A percentile compares a stretch with the other conserved stretches of the same genome.
Evolutionary conservation across 2,797 vertebrate species (phyloP).

Genomic region (Taeniopygia guttata): DNA sequence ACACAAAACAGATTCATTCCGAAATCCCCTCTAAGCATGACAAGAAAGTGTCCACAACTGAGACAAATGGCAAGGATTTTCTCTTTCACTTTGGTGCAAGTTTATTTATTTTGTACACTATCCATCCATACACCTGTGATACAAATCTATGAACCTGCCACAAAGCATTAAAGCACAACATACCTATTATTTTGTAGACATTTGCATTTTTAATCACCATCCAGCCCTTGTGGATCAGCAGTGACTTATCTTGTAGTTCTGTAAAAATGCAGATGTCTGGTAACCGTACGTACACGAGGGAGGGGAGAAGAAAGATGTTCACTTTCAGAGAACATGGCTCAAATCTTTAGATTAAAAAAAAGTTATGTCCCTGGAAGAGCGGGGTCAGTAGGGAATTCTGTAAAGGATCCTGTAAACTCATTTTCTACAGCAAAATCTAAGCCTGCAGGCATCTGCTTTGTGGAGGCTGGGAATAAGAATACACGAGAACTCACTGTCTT

Average conservation of each 20-base stretch:
- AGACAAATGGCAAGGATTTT: slow-evolving; percentile 37
- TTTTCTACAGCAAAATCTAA: slow-evolving; percentile 47
- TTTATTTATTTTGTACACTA: slow-evolving; percentile 81
- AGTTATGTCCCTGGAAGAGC: slow-evolving; percentile 45
- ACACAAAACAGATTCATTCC: slow-evolving; percentile 1
- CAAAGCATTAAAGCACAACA: slow-evolving; percentile 76
- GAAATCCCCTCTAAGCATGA: background rate
- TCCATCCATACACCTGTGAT: slow-evolving; percentile 84
- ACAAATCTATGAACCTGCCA: slow-evolving; percentile 80
- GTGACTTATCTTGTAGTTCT: background rate
- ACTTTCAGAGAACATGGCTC: slow-evolving; percentile 61
- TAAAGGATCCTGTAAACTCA: slow-evolving; percentile 61
- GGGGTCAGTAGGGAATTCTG: slow-evolving; percentile 32
- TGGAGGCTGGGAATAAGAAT: slow-evolving; percentile 12
- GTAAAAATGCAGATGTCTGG: slow-evolving; percentile 61
- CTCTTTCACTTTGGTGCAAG: slow-evolving; percentile 82
- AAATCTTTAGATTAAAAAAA: slow-evolving; percentile 67
- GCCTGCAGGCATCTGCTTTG: slow-evolving; percentile 34
- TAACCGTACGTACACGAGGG: slow-evolving; percentile 31
- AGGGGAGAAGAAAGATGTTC: slow-evolving; percentile 30
- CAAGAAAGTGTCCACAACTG: slow-evolving; percentile 48
- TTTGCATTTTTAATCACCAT: slow-evolving; percentile 61
- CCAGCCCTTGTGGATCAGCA: slow-evolving; percentile 28
- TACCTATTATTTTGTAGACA: slow-evolving; percentile 65
- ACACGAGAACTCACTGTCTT: background rate